These are phyloP conservation scores for Eptesicus fuscus DNA, from an alignment of 2,113 vertebrate species.

Conservation along the genomic window DNA sequence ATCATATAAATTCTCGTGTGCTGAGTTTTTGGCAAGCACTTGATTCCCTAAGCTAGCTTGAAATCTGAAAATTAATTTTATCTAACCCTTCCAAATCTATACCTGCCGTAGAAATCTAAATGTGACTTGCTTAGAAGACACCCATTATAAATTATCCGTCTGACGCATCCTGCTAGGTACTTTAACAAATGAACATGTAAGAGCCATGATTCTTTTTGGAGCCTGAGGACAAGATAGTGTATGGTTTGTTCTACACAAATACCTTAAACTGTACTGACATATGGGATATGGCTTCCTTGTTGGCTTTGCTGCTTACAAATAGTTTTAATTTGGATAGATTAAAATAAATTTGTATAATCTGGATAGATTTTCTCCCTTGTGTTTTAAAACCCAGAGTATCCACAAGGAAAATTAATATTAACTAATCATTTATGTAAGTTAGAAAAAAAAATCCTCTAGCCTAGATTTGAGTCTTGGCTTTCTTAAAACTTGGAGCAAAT, in stretches of 20 bases:
- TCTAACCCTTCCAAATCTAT: not conserved
- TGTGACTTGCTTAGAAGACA: not conserved
- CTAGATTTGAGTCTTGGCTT: conserved; percentile 8
- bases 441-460: not conserved
- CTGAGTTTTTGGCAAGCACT: not conserved
- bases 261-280: not conserved
- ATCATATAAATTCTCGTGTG: not conserved
- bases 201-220: not conserved
- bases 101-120: not conserved
- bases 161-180: not conserved
- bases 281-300: not conserved
- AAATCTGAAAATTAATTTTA: not conserved
- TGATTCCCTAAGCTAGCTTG: not conserved
- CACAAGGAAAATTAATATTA: not conserved
- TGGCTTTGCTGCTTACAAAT: not conserved
- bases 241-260: not conserved
- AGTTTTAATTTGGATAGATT: not conserved
- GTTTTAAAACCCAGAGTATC: not conserved
- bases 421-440: not conserved
- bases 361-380: not conserved
- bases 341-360: not conserved
- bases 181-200: not conserved
- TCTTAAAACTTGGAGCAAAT: not conserved
- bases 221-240: not conserved
- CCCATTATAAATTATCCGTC: not conserved